phyloP scores from a whole-genome alignment of 2,888 invertebrate genomes.

The Apotomis turbidana region DNA sequence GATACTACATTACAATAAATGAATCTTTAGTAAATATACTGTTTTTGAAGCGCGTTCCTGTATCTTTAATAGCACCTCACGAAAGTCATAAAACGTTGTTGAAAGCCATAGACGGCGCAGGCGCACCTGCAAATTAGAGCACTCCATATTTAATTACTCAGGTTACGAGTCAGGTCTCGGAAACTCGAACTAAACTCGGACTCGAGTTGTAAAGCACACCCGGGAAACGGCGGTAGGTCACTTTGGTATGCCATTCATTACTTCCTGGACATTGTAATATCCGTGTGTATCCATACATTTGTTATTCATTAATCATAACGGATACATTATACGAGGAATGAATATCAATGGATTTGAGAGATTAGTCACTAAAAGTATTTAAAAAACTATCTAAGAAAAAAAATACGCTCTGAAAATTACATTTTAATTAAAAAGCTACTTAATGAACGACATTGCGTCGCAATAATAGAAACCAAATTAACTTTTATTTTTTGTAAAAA shows the following conservation, averaged over 20 bases:
- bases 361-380: neutral
- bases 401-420: neutral
- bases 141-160: conserved; percentile 18
- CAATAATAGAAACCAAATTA: too few relatives aligned
- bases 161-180: conserved; percentile 21
- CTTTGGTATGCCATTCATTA: conserved; percentile 34
- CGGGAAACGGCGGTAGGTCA: conserved; percentile 37
- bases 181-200: conserved; percentile 19
- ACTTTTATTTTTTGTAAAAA: too few relatives aligned
- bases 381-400: neutral
- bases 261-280: conserved; percentile 33
- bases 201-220: conserved; percentile 11
- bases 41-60: too few relatives aligned
- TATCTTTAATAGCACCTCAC: neutral
- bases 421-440: neutral
- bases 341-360: neutral
- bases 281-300: conserved; percentile 23
- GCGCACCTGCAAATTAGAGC: neutral
- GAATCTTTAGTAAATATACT: too few relatives aligned
- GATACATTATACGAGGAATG: conserved; percentile 12
- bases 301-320: conserved; percentile 22
- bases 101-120: conserved; percentile 1
- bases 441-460: too few relatives aligned
- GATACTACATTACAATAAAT: too few relatives aligned
- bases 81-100: neutral